phyloP scores from a whole-genome alignment of 2,888 invertebrate genomes.

The Balanococcus diminutus region DNA sequence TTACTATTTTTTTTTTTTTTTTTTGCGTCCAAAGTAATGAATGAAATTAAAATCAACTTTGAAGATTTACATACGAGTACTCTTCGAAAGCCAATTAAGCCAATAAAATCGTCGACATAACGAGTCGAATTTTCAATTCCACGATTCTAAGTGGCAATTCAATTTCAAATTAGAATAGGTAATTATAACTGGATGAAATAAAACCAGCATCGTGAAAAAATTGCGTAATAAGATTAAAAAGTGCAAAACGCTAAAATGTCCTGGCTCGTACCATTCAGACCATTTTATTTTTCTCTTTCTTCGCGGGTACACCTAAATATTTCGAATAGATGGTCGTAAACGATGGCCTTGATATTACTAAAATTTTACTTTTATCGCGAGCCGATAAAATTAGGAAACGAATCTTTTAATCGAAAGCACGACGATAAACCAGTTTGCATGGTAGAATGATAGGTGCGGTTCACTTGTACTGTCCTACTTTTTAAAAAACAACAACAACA shows the following conservation, averaged over 20 bases:
- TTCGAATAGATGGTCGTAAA: not conserved
- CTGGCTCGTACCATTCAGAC: too few species aligned
- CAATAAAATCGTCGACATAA: not conserved
- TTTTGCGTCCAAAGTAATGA: not conserved
- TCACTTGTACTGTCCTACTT: slow-evolving; percentile 35
- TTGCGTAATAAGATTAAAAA: not conserved
- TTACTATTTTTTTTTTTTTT: not conserved
- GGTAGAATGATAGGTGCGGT: slow-evolving; percentile 31
- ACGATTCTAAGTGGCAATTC: not conserved
- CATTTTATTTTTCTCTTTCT: too few species aligned
- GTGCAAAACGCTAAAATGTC: too few species aligned
- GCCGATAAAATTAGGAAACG: not conserved
- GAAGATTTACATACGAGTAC: not conserved
- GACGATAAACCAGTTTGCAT: slow-evolving; percentile 2
- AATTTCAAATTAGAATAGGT: not conserved
- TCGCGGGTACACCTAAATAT: too few species aligned
- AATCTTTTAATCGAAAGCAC: not conserved
- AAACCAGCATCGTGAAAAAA: not conserved
- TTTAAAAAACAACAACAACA: not conserved
- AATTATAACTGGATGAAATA: not conserved
- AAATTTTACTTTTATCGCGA: slow-evolving; percentile 27
- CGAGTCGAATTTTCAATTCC: not conserved
- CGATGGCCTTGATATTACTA: slow-evolving; percentile 9
- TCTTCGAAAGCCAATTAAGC: not conserved
- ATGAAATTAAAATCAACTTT: not conserved